phyloP scores from a whole-genome alignment of 2,797 vertebrate species.

The Coendou prehensilis region DNA sequence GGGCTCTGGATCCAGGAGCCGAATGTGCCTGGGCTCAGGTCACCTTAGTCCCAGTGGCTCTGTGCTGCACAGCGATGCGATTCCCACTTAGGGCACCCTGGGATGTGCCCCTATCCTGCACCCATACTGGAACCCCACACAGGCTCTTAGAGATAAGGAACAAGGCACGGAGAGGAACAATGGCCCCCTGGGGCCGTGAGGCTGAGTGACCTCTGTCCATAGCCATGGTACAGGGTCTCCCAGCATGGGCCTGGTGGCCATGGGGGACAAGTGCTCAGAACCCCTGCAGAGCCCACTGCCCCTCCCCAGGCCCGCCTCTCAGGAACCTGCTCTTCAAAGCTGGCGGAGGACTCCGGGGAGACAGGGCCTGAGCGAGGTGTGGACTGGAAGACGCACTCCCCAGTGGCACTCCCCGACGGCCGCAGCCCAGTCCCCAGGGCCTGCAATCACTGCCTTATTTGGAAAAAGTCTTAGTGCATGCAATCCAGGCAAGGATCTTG shows the following conservation, averaged over 20 bases:
- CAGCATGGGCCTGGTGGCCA: not conserved
- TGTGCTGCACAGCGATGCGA: not conserved
- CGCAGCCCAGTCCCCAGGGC: not conserved
- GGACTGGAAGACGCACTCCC: not conserved
- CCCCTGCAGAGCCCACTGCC: not conserved
- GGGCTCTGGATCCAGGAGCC: not conserved
- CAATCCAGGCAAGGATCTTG: not conserved
- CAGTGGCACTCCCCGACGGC: not conserved
- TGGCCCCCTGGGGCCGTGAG: not conserved
- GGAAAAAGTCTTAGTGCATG: not conserved
- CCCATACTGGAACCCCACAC: not conserved
- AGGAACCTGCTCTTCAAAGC: not conserved
- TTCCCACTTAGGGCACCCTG: not conserved
- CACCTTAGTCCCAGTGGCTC: not conserved
- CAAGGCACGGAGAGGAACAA: not conserved
- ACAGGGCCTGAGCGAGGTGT: not conserved
- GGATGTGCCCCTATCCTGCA: not conserved
- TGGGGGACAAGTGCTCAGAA: not conserved
- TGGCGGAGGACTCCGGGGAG: not conserved
- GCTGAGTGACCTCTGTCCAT: not conserved
- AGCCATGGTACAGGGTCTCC: not conserved
- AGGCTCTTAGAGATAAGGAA: not conserved
- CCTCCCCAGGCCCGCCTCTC: not conserved
- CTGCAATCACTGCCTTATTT: not conserved
- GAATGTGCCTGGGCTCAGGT: not conserved